A percentile compares a stretch with the other conserved stretches of the same genome.
Conservation (phyloP, 2,797 vertebrate species). For the Melanotaenia pygmaea region DNA sequence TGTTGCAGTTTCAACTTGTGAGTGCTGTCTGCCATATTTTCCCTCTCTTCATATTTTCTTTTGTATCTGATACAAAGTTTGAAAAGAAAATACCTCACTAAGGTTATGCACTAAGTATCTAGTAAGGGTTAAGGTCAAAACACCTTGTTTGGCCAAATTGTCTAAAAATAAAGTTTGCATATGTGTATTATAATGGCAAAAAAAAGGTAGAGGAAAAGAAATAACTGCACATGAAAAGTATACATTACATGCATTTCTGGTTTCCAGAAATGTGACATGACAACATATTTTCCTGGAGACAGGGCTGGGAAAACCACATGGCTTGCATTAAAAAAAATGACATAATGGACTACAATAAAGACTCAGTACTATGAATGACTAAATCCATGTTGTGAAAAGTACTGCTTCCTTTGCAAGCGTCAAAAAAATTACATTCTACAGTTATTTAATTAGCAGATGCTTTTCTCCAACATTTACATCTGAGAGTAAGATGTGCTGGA, state of each 20-base stretch:
- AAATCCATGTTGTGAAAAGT: neutral
- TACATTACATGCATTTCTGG: slow-evolving; percentile 4
- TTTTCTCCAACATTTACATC: too few species aligned
- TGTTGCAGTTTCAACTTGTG: too few species aligned
- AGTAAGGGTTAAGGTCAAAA: neutral
- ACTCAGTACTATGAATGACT: neutral
- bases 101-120: neutral
- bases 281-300: neutral
- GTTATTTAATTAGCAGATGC: too few species aligned
- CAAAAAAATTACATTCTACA: neutral
- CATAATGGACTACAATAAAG: neutral
- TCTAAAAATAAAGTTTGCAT: neutral
- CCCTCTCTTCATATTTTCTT: neutral
- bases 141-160: neutral
- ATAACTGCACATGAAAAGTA: neutral
- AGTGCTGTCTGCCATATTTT: neutral
- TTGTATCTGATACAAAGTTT: neutral
- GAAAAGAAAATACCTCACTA: neutral
- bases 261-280: slow-evolving; percentile 10
- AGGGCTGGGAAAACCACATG: neutral
- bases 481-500: neutral
- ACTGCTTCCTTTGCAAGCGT: neutral
- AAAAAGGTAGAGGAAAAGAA: neutral
- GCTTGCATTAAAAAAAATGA: neutral
- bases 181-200: neutral